These are phyloP conservation scores for Mactromeris polynyma DNA, from an alignment of 2,888 invertebrate species.

Conservation along the genomic window DNA sequence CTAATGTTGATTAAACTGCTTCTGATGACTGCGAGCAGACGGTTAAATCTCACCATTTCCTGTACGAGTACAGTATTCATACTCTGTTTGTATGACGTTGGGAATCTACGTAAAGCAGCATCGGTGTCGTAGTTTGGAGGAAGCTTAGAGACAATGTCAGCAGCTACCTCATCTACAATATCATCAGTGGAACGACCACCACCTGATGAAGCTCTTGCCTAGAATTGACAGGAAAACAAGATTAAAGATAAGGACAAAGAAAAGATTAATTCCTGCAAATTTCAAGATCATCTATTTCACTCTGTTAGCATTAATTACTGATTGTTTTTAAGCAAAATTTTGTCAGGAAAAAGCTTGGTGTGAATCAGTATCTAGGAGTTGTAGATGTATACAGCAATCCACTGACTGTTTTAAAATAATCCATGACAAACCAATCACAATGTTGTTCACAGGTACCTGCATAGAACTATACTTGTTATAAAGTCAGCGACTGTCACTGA, in stretches of 20 bases:
- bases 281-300: too few relatives aligned
- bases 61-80: conserved; percentile 88
- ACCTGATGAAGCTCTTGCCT: conserved; percentile 85
- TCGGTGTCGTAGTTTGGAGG: conserved; percentile 87
- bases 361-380: too few relatives aligned
- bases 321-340: too few relatives aligned
- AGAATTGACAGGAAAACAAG: background rate
- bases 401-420: too few relatives aligned
- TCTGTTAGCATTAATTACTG: too few relatives aligned
- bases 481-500: too few relatives aligned
- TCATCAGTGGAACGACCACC: conserved; percentile 92
- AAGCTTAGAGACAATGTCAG: conserved; percentile 91
- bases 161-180: conserved; percentile 92
- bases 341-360: too few relatives aligned
- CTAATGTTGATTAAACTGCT: conserved; percentile 86
- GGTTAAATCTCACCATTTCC: conserved; percentile 88
- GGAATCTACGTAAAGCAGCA: conserved; percentile 86
- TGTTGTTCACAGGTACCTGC: too few relatives aligned
- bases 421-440: too few relatives aligned
- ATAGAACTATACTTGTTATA: too few relatives aligned
- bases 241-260: background rate
- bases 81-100: conserved; percentile 87
- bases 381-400: too few relatives aligned
- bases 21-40: conserved; percentile 84
- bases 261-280: too few relatives aligned